phyloP scores from a whole-genome alignment of 2,888 invertebrate genomes.

The Tipula lateralis region DNA sequence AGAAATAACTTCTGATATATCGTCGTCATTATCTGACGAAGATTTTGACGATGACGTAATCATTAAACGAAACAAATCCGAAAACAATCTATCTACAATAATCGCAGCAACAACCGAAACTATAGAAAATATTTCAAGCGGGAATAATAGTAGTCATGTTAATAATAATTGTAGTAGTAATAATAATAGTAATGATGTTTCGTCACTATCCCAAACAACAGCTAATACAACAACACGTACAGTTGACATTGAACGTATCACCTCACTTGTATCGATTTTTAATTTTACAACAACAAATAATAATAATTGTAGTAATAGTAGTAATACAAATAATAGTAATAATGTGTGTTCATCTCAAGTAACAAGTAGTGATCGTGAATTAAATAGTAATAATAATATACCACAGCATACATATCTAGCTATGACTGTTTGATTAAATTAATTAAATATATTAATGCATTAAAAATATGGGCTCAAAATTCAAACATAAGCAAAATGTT shows the following conservation, averaged over 20 bases:
- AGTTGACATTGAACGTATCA: slow-evolving; percentile 52
- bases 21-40: neutral
- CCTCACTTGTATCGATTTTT: slow-evolving; percentile 56
- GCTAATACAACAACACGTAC: slow-evolving; percentile 38
- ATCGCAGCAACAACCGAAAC: slow-evolving; percentile 26
- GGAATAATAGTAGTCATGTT: slow-evolving; percentile 16
- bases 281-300: slow-evolving; percentile 47
- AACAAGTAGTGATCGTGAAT: slow-evolving; percentile 41
- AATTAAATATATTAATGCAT: neutral
- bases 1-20: slow-evolving; percentile 48
- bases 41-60: slow-evolving; percentile 25
- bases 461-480: neutral
- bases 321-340: neutral
- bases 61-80: slow-evolving; percentile 25
- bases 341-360: slow-evolving; percentile 49
- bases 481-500: neutral
- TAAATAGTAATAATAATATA: slow-evolving; percentile 50
- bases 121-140: neutral
- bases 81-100: slow-evolving; percentile 19
- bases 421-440: slow-evolving; percentile 51
- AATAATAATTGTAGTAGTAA: neutral
- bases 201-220: slow-evolving; percentile 32
- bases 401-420: slow-evolving; percentile 52
- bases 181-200: neutral
- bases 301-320: neutral